These are phyloP conservation scores for Saccopteryx bilineata DNA, from an alignment of 2,113 vertebrate genomes.

Conservation along the genomic window DNA sequence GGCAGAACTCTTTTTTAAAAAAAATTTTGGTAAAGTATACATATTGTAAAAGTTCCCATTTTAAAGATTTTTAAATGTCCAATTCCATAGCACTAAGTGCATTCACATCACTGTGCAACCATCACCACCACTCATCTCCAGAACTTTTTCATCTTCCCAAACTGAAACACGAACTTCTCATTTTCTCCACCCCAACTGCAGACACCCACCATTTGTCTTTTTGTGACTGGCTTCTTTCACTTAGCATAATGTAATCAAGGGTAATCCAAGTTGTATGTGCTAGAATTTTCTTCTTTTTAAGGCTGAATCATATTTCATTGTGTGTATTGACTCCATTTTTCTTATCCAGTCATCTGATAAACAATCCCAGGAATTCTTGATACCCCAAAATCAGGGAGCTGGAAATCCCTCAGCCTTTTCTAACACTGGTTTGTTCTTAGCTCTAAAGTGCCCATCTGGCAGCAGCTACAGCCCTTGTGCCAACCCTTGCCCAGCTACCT, in stretches of 20 bases:
- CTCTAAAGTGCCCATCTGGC: constrained; percentile 87
- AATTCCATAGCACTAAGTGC: not conserved
- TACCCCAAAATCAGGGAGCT: not conserved
- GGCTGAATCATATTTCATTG: not conserved
- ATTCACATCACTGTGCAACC: not conserved
- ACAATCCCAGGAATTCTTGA: not conserved
- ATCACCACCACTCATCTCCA: not conserved
- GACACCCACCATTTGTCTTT: not conserved
- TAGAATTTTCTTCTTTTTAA: not conserved
- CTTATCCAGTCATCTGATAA: not conserved
- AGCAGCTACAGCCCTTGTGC: constrained; percentile 89
- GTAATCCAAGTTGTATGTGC: not conserved
- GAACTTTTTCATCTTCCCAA: not conserved
- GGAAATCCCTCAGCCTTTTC: not conserved
- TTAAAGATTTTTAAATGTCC: not conserved
- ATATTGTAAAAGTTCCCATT: not conserved
- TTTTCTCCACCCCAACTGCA: not conserved
- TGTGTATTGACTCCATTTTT: not conserved
- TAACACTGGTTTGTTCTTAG: constrained; percentile 78
- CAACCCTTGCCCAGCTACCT: constrained; percentile 89
- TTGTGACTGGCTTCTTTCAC: not conserved
- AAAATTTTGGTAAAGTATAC: not conserved
- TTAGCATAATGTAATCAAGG: not conserved
- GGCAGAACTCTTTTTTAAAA: not conserved
- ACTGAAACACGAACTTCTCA: not conserved